phyloP scores from a whole-genome alignment of 2,888 invertebrate genomes.

The Protodeltote pygarga region DNA sequence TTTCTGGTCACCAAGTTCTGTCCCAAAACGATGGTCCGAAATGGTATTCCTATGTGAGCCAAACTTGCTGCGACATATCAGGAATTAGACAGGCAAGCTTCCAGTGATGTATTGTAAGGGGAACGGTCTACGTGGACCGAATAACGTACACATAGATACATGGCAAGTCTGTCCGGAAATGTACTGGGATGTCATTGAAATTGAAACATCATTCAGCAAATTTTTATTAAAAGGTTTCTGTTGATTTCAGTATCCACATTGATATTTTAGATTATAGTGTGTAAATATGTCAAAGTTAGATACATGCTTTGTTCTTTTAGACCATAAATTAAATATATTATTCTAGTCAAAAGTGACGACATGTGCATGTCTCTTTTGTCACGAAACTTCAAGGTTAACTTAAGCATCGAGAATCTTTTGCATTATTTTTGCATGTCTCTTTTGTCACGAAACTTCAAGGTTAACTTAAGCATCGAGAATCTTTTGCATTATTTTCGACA shows the following conservation, averaged over 20 bases:
- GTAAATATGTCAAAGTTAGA: too few relatives aligned
- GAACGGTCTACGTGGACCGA: slow-evolving; percentile 37
- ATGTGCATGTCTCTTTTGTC: background rate
- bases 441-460: background rate
- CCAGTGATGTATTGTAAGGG: slow-evolving; percentile 59
- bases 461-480: background rate
- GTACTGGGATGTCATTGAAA: background rate
- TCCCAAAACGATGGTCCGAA: slow-evolving; percentile 10
- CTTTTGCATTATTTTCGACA: background rate
- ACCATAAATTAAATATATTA: background rate
- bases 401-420: background rate
- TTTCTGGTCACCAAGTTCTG: background rate
- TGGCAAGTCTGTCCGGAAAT: slow-evolving; percentile 1
- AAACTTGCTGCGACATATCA: slow-evolving; percentile 50
- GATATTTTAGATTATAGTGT: too few relatives aligned
- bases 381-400: background rate
- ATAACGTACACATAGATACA: slow-evolving; percentile 8
- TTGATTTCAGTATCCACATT: too few relatives aligned
- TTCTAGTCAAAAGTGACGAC: background rate
- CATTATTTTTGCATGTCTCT: background rate
- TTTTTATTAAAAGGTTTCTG: too few relatives aligned
- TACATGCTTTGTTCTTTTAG: too few relatives aligned
- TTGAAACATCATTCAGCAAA: too few relatives aligned
- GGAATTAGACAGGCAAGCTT: slow-evolving; percentile 57
- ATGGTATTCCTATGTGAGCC: slow-evolving; percentile 14